Evolutionary conservation across 2,113 vertebrate genomes (phyloP), one percentile per base, ranked within the genome.

Genomic region (Caloenas nicobarica): DNA sequence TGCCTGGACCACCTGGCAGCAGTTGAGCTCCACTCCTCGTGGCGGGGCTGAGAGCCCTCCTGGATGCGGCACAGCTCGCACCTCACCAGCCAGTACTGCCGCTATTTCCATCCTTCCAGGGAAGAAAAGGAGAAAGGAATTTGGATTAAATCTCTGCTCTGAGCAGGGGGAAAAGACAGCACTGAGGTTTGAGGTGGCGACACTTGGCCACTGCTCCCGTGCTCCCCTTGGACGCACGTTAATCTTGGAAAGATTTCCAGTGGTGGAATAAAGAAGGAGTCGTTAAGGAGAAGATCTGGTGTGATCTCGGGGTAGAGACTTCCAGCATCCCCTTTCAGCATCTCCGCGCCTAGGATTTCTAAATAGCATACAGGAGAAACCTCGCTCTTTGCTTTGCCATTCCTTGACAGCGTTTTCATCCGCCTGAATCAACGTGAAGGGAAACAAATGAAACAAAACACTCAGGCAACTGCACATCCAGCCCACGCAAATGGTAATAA

Each of bases 381-480:
- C 42, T 72, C 42, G 1, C 26, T 48, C 26, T 16, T 46, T 60
- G 65, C 76, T 88, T 72, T 36, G n/a, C 60, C 3, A 10, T 81
- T 88, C 80, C 60, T 60, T 58, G 76, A 21, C 65, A 44, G 81
- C 17, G 1, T 91, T 93, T 89, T 54, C 81, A 38, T 28, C 64
- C 50, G 4, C 48, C 2, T 25, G 60, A 78, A 73, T 64, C n/a
- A n/a, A 62, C 72, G 64, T 2, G 19, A 58, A 64, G 71, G 84
- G 64, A 88, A 78, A 85, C 70, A 72, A 79, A 29, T 19, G 81
- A 68, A 91, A 53, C 66, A n/a, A 74, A 88, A 66, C 42, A 21
- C 69, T 46, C 17, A 13, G 58, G 54, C 50, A 85, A 18, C 69
- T 64, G 26, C 84, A 9, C 48, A 40, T 22, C 64, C 80, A 57